A percentile compares a stretch with the other conserved stretches of the same genome.
Conservation (phyloP, 30 jellyfish, hydroid and myxozoan genomes). For the Hydra vulgaris region DNA sequence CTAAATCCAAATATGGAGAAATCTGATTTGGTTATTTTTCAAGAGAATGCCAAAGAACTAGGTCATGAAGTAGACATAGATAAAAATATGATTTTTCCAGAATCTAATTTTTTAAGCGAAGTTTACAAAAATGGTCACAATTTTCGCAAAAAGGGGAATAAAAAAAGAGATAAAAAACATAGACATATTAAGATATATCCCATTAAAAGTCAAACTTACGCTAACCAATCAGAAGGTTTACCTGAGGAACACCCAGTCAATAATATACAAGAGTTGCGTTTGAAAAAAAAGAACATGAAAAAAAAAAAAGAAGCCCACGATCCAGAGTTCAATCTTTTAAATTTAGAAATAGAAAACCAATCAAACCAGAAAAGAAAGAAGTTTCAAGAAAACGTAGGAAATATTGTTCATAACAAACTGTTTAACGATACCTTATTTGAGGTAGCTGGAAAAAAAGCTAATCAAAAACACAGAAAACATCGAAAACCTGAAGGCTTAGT, state of each 20-base stretch:
- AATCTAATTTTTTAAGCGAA: neutral
- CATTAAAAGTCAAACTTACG: neutral
- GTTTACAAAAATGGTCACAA: neutral
- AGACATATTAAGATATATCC: neutral
- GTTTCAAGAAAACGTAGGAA: neutral
- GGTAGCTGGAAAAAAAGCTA: conserved; percentile 1
- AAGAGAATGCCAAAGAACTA: neutral
- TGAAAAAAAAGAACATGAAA: neutral
- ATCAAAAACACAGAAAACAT: neutral
- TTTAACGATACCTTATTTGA: neutral
- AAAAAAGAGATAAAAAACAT: neutral
- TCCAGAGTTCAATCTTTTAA: conserved; percentile 1
- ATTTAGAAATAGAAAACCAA: neutral
- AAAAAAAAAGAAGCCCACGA: neutral
- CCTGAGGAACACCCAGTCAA: neutral
- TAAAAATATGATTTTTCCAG: neutral
- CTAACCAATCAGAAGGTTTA: neutral
- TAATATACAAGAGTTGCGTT: neutral
- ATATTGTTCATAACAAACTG: neutral
- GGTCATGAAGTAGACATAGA: conserved; percentile 1
- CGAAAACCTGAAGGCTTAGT: neutral
- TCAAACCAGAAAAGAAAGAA: neutral
- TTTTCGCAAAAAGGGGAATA: neutral
- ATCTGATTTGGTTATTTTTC: neutral
- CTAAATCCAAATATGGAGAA: neutral